Evolutionary conservation across 2,888 invertebrate genomes (phyloP).

Genomic region (Ypsolopha sequella): DNA sequence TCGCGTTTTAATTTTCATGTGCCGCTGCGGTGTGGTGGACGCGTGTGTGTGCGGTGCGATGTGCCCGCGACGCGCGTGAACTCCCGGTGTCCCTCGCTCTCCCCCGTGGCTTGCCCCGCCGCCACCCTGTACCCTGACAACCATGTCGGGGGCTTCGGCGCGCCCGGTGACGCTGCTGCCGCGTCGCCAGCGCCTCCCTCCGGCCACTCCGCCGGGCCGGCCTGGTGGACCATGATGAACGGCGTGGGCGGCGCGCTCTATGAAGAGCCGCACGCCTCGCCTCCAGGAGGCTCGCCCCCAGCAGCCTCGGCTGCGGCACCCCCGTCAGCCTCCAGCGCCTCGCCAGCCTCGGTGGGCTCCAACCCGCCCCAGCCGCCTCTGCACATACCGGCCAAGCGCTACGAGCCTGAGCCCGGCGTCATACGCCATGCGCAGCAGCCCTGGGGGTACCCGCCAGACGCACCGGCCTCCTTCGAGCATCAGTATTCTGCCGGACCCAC

Average conservation of each 20-base stretch:
- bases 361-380: conserved; percentile 83
- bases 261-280: conserved; percentile 77
- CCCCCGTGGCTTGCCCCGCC: conserved; percentile 85
- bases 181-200: conserved; percentile 80
- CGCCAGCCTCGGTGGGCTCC: conserved; percentile 74
- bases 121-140: conserved; percentile 87
- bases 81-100: conserved; percentile 55
- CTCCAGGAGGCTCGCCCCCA: conserved; percentile 72
- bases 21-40: conserved; percentile 56
- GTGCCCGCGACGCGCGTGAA: conserved; percentile 67
- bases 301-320: conserved; percentile 79
- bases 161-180: conserved; percentile 77
- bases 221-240: conserved; percentile 90
- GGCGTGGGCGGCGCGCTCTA: conserved; percentile 81
- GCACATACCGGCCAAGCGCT: conserved; percentile 91
- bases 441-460: conserved; percentile 82
- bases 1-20: conserved; percentile 68
- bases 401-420: conserved; percentile 76
- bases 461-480: conserved; percentile 75
- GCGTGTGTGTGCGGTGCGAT: conserved; percentile 65
- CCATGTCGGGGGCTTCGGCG: conserved; percentile 76
- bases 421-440: conserved; percentile 81
- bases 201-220: conserved; percentile 87
- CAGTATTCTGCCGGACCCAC: conserved; percentile 79
- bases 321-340: conserved; percentile 65